These are phyloP conservation scores for Epizoanthus fatuus DNA, from an alignment of 92 coral and sea anemone genomes.

Conservation along the genomic window DNA sequence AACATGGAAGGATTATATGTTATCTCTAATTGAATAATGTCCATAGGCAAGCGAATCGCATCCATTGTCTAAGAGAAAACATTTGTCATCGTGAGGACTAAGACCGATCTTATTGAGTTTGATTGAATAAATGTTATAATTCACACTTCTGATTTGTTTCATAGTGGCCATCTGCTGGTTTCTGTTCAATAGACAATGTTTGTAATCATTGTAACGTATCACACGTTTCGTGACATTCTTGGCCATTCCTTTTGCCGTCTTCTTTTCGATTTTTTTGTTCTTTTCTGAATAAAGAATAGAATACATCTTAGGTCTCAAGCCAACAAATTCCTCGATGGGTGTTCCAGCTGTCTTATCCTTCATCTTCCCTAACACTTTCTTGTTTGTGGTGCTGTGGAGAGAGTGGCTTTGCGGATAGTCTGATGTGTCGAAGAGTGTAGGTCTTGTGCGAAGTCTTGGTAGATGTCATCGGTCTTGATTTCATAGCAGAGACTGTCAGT, in stretches of 20 bases:
- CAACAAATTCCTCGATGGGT: conserved; percentile 60
- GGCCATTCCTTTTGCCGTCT: conserved; percentile 57
- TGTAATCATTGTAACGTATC: conserved; percentile 38
- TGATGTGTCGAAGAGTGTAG: neutral
- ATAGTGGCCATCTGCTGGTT: conserved; percentile 33
- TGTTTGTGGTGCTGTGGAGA: conserved; percentile 8
- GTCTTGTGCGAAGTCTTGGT: conserved; percentile 36
- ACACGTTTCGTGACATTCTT: conserved; percentile 44
- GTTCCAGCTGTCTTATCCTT: conserved; percentile 51
- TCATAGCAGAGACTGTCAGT: neutral
- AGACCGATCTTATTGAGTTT: conserved; percentile 54
- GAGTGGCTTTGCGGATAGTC: conserved; percentile 23
- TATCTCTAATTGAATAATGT: too few species aligned
- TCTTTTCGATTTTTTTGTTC: conserved; percentile 12
- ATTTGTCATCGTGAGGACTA: conserved; percentile 43
- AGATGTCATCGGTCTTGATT: conserved; percentile 38
- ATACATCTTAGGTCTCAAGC: conserved; percentile 41
- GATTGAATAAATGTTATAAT: neutral
- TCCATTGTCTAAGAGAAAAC: too few species aligned
- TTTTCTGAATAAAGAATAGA: too few species aligned
- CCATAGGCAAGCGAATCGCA: neutral
- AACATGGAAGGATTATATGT: too few species aligned
- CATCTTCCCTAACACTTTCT: conserved; percentile 58
- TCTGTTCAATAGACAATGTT: conserved; percentile 29
- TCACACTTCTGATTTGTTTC: conserved; percentile 25